Base-by-base conservation (phyloP, 1,140 invertebrate species). In the Zophobas atratus region DNA sequence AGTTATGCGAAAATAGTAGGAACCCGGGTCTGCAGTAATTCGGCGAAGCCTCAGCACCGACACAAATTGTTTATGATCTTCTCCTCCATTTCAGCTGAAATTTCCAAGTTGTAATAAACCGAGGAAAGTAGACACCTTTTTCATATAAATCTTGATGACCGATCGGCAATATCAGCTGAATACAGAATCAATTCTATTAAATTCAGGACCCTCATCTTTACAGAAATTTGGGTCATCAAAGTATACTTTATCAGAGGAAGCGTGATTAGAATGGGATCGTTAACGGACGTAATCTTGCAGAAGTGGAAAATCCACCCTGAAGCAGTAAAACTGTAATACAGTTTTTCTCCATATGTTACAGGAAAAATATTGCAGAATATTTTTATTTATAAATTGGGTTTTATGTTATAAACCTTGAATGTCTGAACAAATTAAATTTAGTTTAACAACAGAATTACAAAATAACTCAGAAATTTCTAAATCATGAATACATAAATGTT, bases 141-240 rank as follows among this genome's bases (percentile, higher is more conserved):
- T 34, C 53, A 34, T 34, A 34, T 20, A 55, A 55, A 55, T 55
- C 53, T 55, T 55, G 53, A 55, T 55, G 53, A 55, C 53, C 53
- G 32, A 51, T 51, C 49, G 33, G n/a, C 49, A 32, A 8, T 51
- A 20, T 51, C 49, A 20, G 53, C 53, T 55, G 53, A 55, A 55
- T 55, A 55, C 53, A 34, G 53, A 39, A 38, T 60, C n/a, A 35
- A 6, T 60, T 39, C 5, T 36, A 46, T 46, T 46, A 8, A 46
- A 32, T 60, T 5, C 53, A 56, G 6, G 33, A 2, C 43, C 8
- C 6, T 20, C 1, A 34, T 56, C 34, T 6, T 39, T 6, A 39
- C n/a, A 38, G 6, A 60, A 60, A 35, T 60, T 60, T n/a, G 56
- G 36, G 35, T 60, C 56, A 39, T 67, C 60, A 43, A 67, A 67